Conservation (phyloP, 2,113 vertebrate genomes). For the Tyto alba region DNA sequence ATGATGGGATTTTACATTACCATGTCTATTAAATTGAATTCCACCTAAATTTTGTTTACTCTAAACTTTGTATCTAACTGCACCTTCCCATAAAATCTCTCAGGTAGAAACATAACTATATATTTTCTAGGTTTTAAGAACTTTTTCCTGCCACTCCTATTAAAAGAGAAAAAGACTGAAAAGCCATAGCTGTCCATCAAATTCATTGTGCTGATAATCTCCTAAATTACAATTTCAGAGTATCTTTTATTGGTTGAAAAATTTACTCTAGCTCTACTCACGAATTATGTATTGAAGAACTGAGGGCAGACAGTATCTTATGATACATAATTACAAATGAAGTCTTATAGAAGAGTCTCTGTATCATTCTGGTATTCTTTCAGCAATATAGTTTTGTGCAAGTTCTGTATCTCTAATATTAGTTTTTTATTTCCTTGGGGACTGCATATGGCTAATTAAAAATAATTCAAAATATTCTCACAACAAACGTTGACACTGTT, state of each 20-base stretch:
- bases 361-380: not conserved
- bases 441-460: not conserved
- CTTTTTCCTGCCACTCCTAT: not conserved
- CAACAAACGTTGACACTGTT: not conserved
- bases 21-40: not conserved
- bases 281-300: not conserved
- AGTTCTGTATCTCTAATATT: not conserved
- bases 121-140: not conserved
- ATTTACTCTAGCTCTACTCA: not conserved
- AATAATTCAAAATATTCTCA: not conserved
- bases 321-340: conserved; percentile 45
- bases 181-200: not conserved
- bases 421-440: not conserved
- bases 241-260: conserved; percentile 15
- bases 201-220: not conserved
- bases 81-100: not conserved
- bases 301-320: not conserved
- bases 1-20: not conserved
- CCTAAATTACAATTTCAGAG: not conserved
- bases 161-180: not conserved
- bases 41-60: not conserved
- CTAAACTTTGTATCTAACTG: not conserved
- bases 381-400: not conserved
- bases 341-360: conserved; percentile 12
- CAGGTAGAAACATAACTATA: not conserved